Evolutionary conservation across 2,113 vertebrate genomes (phyloP), one percentile per base, ranked within the genome.

Genomic region (Coturnix japonica): DNA sequence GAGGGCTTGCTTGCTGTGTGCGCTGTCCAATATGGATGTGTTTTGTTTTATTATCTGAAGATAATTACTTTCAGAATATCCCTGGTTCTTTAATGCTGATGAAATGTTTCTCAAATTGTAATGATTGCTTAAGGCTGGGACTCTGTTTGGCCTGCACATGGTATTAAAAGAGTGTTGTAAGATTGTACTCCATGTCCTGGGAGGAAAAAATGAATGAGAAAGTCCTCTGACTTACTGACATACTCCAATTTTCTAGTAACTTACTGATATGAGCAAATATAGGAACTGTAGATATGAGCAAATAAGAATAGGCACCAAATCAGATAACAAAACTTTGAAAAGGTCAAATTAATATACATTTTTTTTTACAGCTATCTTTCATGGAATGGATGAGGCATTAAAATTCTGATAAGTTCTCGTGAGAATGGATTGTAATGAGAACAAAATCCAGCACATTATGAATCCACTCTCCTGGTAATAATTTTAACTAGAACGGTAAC

Each of bases 401-500:
- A 95, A 95, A 95, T 94, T 91, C 92, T 79, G 94, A 87, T 81
- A 89, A 61, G 83, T 93, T 95, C 95, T 96, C 70, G 78, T 94
- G 95, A 95, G 95, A 96, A 64, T 56, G 90, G 91, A 39, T 57
- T 85, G 81, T 94, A 96, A 96, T 94, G 93, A 96, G 94, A 96
- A 90, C 80, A 94, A 95, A 89, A 96, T 88, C 90, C 78, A 69
- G 85, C 89, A 65, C 63, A 60, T 95, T 95, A 95, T 79, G 90
- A 96, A 95, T 79, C 93, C 85, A 7, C 90, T 96, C 94, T 96
- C 91, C 78, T 91, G 93, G 85, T 85, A 76, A 93, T 96, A 96
- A 96, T 96, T 95, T 77, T 93, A 96, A 95, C 87, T 95, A 74
- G 95, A 94, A 70, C 81, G 89, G 93, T 90, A 82, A 83, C 90